phyloP scores from a whole-genome alignment of 1,140 invertebrate species.

The Anadara kagoshimensis region DNA sequence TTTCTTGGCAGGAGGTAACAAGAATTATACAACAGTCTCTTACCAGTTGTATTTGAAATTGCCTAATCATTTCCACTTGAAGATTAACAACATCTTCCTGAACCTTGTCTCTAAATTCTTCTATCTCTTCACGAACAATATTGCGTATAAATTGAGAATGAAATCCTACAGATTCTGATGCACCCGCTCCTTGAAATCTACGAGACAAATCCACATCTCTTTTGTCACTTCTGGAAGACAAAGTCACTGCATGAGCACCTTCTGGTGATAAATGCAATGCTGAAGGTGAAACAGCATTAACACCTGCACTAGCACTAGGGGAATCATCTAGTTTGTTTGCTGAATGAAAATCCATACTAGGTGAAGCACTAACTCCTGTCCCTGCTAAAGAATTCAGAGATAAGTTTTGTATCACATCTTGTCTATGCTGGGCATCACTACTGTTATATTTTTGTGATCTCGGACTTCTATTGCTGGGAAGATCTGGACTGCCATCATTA shows the following conservation, averaged over 20 bases:
- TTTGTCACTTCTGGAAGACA: constrained; percentile 9
- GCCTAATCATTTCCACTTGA: constrained; percentile 38
- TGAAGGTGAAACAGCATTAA: not conserved
- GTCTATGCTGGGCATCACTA: no score
- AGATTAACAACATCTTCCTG: constrained; percentile 28
- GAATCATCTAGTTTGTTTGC: constrained; percentile 10
- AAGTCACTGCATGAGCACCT: constrained; percentile 18
- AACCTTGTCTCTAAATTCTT: constrained; percentile 36
- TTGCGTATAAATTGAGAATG: constrained; percentile 38
- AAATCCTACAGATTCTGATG: constrained; percentile 29
- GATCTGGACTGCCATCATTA: no score
- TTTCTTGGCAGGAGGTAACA: no score
- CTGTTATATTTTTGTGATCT: no score
- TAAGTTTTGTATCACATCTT: no score
- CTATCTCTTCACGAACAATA: constrained; percentile 31
- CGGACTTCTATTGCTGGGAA: no score
- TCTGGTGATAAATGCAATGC: constrained; percentile 8
- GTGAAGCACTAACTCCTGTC: not conserved
- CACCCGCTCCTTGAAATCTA: constrained; percentile 6
- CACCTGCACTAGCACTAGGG: constrained; percentile 11
- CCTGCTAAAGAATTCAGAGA: not conserved
- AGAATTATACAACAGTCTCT: no score
- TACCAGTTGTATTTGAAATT: constrained; percentile 41
- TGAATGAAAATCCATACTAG: not conserved
- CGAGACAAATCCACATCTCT: not conserved